Evolutionary conservation across 1,140 invertebrate genomes (phyloP), one percentile per base, ranked within the genome.

Genomic region (Aplysia californica): DNA sequence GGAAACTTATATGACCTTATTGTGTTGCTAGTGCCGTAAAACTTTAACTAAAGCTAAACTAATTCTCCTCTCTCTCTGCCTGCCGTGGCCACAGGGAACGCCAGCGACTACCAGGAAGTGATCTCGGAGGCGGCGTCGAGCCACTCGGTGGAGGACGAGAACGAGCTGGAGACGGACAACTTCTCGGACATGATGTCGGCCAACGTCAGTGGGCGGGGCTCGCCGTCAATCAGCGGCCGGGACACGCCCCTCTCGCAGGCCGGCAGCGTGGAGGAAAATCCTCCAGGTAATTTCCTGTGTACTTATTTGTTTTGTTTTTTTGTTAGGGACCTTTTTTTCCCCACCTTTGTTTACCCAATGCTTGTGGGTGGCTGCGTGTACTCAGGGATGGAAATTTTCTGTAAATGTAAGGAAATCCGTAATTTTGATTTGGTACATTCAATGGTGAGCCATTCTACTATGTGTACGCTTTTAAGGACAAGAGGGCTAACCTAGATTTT

Each of bases 81-180:
- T n/a, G n/a, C n/a, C n/a, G n/a, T n/a, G n/a, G n/a, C n/a, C n/a
- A n/a, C 89, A 90, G 95, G 95, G 3, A 97, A 96, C 87, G 95
- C 95, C 0, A 97, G 96, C 33, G 97, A 98, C 87, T 97, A 97
- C 89, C 91, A 97, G 80, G 96, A 98, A 91, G 96, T 95, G 0
- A 96, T 98, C 55, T 97, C 96, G 10, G 97, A 98, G 90, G 96
- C 96, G 15, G 96, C 96, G 0, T 97, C 95, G 38, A 97, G 97
- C 90, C 96, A 97, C 88, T 97, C 96, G 77, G 96, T 97, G 50
- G 95, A 95, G n/a, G 87, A 90, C 73, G 91, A 97, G 85, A 93
- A 94, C 86, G 93, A 93, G 68, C 68, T 78, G 39, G 96, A 96
- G 85, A 95, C 96, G 84, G 95, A 96, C 87, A 87, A 97, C 89